Conservation (phyloP, 2,113 vertebrate species). For the Sialia sialis region DNA sequence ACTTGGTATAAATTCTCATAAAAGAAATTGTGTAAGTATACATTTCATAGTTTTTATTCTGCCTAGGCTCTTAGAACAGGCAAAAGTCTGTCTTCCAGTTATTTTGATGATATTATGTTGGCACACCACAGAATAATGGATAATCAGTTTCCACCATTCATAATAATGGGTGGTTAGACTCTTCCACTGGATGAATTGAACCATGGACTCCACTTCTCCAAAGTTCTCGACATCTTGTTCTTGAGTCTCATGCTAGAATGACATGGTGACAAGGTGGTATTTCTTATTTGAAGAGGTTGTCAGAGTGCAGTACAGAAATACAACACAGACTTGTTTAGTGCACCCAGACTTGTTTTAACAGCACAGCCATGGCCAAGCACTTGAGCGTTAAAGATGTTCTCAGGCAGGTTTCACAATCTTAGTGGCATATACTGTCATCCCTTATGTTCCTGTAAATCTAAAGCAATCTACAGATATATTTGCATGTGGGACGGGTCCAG, state of each 20-base stretch:
- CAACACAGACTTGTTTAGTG: neutral
- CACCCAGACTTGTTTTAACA: neutral
- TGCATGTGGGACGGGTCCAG: neutral
- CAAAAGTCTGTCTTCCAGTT: neutral
- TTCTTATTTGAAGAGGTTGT: neutral
- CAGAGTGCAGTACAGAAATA: neutral
- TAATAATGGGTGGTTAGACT: neutral
- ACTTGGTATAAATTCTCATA: slow-evolving; percentile 88
- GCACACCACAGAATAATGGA: neutral
- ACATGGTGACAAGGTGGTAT: neutral
- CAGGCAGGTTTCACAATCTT: neutral
- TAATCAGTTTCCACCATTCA: neutral
- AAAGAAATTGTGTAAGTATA: slow-evolving; percentile 92
- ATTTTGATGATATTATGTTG: neutral
- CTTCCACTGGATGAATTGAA: neutral
- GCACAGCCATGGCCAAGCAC: neutral
- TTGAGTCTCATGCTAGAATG: neutral
- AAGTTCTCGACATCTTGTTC: neutral
- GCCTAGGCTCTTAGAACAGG: neutral
- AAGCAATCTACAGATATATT: neutral
- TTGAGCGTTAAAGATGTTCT: neutral
- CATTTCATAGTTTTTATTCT: neutral
- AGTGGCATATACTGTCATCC: neutral
- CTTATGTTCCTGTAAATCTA: neutral
- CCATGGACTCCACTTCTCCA: neutral